phyloP scores from a whole-genome alignment of 2,797 vertebrate species.

The Pseudopleuronectes americanus region DNA sequence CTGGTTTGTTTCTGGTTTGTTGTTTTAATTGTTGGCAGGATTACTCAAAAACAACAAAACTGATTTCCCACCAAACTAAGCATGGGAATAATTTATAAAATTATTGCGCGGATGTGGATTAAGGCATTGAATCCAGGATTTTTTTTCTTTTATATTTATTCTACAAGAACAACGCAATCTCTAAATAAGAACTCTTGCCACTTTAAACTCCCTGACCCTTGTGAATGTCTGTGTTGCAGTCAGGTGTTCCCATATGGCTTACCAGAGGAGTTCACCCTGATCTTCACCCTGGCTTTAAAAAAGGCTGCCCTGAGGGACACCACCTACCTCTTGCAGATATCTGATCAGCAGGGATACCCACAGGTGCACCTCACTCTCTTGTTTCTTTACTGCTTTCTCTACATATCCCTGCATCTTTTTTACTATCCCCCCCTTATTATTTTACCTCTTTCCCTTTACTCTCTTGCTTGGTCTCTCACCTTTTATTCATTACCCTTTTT shows the following conservation, averaged over 20 bases:
- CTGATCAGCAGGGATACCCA: slow-evolving; percentile 90
- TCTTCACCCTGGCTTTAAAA: slow-evolving; percentile 93
- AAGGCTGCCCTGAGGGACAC: slow-evolving; percentile 88
- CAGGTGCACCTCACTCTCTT: slow-evolving; percentile 83
- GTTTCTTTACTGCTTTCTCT: slow-evolving; percentile 3
- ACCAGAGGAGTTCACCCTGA: slow-evolving; percentile 90
- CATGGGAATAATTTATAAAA: too few relatives aligned
- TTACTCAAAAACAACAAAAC: too few relatives aligned
- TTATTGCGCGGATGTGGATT: too few relatives aligned
- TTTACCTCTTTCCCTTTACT: background rate
- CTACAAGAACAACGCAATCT: too few relatives aligned
- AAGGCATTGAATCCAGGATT: too few relatives aligned
- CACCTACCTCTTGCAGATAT: slow-evolving; percentile 94
- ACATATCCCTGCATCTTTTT: background rate
- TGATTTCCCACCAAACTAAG: too few relatives aligned
- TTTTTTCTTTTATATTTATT: too few relatives aligned
- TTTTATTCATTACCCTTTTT: slow-evolving; percentile 46
- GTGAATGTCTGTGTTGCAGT: slow-evolving; percentile 74
- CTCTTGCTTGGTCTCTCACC: slow-evolving; percentile 13
- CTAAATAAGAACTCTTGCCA: background rate
- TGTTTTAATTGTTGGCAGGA: too few relatives aligned
- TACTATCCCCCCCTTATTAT: background rate
- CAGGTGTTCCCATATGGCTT: slow-evolving; percentile 91
- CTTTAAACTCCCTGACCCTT: slow-evolving; percentile 8
- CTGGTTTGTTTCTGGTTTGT: too few relatives aligned